These are phyloP conservation scores for Ctenochaetus hawaiiensis DNA, from an alignment of 2,797 vertebrate species.

Conservation along the genomic window DNA sequence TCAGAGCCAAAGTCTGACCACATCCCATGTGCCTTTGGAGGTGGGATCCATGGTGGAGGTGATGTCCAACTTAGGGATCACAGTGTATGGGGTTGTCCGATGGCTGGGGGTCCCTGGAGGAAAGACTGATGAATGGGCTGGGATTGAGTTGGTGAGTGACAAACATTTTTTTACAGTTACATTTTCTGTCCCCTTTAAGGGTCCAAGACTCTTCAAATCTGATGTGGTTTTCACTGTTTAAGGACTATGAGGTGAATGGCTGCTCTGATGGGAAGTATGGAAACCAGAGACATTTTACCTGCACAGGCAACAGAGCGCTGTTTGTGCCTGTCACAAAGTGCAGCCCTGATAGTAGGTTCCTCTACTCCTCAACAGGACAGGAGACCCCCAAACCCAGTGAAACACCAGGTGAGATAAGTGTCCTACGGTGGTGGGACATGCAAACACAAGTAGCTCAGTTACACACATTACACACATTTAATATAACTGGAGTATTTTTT, in stretches of 20 bases:
- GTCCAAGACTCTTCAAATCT: background rate
- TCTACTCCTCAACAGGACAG: constrained; percentile 21
- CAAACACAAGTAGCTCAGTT: constrained; percentile 6
- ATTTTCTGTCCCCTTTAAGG: background rate
- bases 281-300: constrained; percentile 81
- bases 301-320: constrained; percentile 75
- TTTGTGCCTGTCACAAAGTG: constrained; percentile 83
- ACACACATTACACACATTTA: background rate
- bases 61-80: constrained; percentile 68
- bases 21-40: constrained; percentile 66
- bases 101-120: constrained; percentile 82
- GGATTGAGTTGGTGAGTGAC: constrained; percentile 84
- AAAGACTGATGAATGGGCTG: constrained; percentile 77
- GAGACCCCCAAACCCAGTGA: constrained; percentile 39
- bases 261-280: constrained; percentile 79
- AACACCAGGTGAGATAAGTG: constrained; percentile 67
- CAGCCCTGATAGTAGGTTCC: constrained; percentile 82
- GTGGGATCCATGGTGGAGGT: constrained; percentile 85
- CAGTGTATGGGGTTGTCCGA: constrained; percentile 81
- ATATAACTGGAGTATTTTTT: background rate
- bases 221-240: constrained; percentile 17
- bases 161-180: background rate
- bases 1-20: constrained; percentile 22
- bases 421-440: background rate
- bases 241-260: constrained; percentile 81